Conservation (phyloP, 2,888 invertebrate species). For the Zygothrica quintamaculata region DNA sequence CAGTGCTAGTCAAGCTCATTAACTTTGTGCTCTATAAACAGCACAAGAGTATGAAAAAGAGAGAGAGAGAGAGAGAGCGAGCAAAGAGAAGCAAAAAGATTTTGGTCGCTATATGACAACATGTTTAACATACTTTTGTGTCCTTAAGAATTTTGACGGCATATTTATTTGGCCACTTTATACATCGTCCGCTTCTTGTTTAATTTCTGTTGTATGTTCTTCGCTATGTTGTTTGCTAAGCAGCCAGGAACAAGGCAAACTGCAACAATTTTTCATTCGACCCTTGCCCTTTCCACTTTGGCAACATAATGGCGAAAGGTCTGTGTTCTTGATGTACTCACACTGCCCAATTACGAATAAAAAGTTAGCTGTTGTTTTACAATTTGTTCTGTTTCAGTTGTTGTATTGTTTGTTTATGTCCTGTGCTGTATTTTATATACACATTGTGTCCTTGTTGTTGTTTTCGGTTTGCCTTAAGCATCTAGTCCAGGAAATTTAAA, state of each 20-base stretch:
- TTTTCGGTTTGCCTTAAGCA: no score
- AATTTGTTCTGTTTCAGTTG: conserved; percentile 1
- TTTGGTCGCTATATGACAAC: neutral
- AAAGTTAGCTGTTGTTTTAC: neutral
- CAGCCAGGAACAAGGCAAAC: neutral
- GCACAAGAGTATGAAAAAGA: conserved; percentile 3
- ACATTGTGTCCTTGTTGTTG: no score
- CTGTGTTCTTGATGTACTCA: neutral
- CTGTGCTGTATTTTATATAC: conserved; percentile 11
- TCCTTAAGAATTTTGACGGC: neutral
- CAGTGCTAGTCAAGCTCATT: conserved; percentile 6
- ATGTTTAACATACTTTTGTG: neutral
- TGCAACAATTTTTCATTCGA: conserved; percentile 7
- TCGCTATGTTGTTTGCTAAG: neutral
- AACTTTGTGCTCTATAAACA: conserved; percentile 13
- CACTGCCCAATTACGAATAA: conserved; percentile 3
- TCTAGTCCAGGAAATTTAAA: no score
- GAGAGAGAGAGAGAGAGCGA: neutral
- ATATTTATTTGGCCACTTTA: conserved; percentile 2
- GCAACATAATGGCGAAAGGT: neutral
- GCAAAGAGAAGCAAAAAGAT: no score
- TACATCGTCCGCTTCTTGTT: no score
- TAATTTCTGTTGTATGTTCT: neutral
- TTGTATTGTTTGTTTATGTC: conserved; percentile 1
- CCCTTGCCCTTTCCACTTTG: neutral